Base-by-base conservation (phyloP, 2,113 vertebrate genomes). In the Phoenicopterus ruber region DNA sequence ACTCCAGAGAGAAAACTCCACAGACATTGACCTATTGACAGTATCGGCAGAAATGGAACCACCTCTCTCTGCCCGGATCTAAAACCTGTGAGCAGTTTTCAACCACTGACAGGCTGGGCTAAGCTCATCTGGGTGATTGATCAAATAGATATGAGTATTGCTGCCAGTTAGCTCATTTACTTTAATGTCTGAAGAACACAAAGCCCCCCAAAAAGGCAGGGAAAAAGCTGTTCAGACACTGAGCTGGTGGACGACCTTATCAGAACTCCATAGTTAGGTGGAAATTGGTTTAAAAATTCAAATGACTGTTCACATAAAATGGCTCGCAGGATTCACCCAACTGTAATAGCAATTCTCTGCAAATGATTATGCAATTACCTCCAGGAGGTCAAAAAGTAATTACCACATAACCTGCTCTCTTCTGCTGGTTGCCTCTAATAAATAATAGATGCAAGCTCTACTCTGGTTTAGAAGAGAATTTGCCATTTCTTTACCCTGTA, bases 291-390 rank as follows among this genome's bases (percentile, higher is more conserved):
- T 96, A 93, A 96, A 96, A 97, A 97, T 91, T 96, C 95, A 96
- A 96, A 94, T 94, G 88, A 95, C 94, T 90, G 62, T 93, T 97
- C 96, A 57, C 47, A 86, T 90, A 93, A 97, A 97, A 96, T 90
- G 66, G 85, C 85, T 97, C 69, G 90, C 95, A 94, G 97, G 92
- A 96, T 96, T 96, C 97, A 97, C 85, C 84, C 93, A 93, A 96
- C 82, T 96, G 88, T 95, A 94, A 96, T 94, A 95, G 94, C 96
- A 94, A 96, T 96, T 97, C 95, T 92, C 90, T 90, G 95, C 92
- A 97, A 97, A 97, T 96, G 96, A 97, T 97, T 97, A 96, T 97
- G 93, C 96, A 97, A 97, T 97, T 97, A 97, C 97, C 97, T 97
- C 96, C 93, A 96, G 96, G 96, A 97, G 97, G 96, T 97, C 96